Base-by-base conservation (phyloP, 2,888 invertebrate genomes). In the Metopia argyrocephala region DNA sequence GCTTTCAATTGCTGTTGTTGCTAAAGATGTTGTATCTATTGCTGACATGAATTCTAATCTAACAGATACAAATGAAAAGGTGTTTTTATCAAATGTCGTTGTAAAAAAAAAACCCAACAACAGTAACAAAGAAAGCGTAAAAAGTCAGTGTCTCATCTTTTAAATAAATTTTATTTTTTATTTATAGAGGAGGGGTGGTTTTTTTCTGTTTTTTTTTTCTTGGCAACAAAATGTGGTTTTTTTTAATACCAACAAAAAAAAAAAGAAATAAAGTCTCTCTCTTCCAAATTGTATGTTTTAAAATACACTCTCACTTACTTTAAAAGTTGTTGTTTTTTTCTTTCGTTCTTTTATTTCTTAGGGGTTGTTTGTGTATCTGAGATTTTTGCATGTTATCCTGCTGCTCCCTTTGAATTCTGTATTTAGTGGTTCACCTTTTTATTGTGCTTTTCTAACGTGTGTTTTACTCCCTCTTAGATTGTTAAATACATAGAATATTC, bases 1-100 rank as follows among this genome's bases (percentile, higher is more conserved):
- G 38, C 38, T 38, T 38, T 38, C 38, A 15, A 38, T 38, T 38
- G 38, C 9, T 38, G 38, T 65, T 50, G 1, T 9, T 5, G 20
- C 31, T 54, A 52, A 23, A 21, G 65, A 18, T 31, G 48, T 27
- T 28, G 5, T 21, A 64, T 57, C 48, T 73, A 48, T 66, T 56
- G 83, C 75, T 82, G 76, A 88, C 88, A 89, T 87, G 88, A 88
- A 88, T 88, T 88, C 88, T 88, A 88, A 89, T 89, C 89, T 89
- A 89, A 89, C 88, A 89, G 89, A 88, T 89, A 89, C 89, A 89
- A 89, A 89, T 89, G 88, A 88, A 88, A 85, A 88, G 86, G 88
- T 89, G 87, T 87, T 86, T 84, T 56, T 75, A 9, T 31, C 62
- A 79, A 81, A 71, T 79, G 74, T 79, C 56, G 73, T 78, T 21